Evolutionary conservation across 1,140 invertebrate genomes (phyloP), one percentile per base, ranked within the genome.

Genomic region (Coenobita brevimanus): DNA sequence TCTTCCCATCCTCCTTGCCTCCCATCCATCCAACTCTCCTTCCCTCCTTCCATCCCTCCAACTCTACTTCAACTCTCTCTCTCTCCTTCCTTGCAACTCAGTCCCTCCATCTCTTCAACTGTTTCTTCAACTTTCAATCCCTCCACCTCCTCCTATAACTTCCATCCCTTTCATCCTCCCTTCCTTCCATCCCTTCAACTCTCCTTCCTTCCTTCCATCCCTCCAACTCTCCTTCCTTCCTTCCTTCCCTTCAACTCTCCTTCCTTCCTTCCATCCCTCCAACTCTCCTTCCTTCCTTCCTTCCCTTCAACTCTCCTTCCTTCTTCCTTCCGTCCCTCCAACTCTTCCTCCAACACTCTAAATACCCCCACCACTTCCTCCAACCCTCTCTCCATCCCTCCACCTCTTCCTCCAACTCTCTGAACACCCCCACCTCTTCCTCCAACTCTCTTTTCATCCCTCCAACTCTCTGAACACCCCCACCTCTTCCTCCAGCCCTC

Each of bases 141-240:
- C 36, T 73, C 69, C 41, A 33, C 41, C 69, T 73, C 69, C 41
- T 41, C 38, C 69, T 73, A 24, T 73, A 21, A n/a, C 36, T 73
- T 33, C 41, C 24, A n/a, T 33, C 38, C 69, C 41, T 41, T 38
- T 41, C 41, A 21, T 73, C 69, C 38, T 41, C 41, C 69, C n/a
- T 33, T 73, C 36, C 41, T 33, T 73, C 69, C 38, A 21, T 38
- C 36, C 38, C 69, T 38, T 21, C 41, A 24, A 33, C 21, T 15
- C 17, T 17, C 17, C 17, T 17, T 50, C 17, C 69, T 21, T 21
- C 41, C 36, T 73, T 33, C 41, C 36, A n/a, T n/a, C 15, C 2
- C 27, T 36, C 24, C 64, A 69, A 17, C 36, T 69, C 36, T 30
- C 27, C 64, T 69, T 17, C 73, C 38, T 46, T 17, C n/a, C 41